These are phyloP conservation scores for Actinemys pallida DNA, from an alignment of 2,113 vertebrate species.

Conservation along the genomic window DNA sequence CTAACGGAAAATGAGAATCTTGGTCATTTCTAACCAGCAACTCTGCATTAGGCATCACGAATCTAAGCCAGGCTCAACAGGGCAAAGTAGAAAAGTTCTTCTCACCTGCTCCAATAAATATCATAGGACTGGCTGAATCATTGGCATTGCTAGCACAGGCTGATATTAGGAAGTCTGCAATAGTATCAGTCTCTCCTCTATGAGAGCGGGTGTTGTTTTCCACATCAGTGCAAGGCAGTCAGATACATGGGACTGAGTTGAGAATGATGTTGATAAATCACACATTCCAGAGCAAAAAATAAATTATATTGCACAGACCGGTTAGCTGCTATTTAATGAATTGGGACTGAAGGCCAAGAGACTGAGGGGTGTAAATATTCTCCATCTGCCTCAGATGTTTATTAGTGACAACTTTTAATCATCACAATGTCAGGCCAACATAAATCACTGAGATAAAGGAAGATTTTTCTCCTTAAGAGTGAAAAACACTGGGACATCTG, in stretches of 20 bases:
- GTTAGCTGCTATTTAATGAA: background rate
- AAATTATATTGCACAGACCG: background rate
- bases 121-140: background rate
- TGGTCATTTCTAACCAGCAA: background rate
- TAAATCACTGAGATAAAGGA: conserved; percentile 73
- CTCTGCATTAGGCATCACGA: background rate
- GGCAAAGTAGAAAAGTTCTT: background rate
- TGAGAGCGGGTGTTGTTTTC: background rate
- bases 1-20: background rate
- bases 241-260: background rate
- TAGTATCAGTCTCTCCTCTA: background rate
- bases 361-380: conserved; percentile 38
- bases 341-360: background rate
- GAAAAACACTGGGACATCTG: conserved; percentile 69
- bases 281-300: background rate
- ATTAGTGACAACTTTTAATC: conserved; percentile 48
- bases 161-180: background rate
- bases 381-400: background rate
- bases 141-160: rapidly evolving
- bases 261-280: background rate
- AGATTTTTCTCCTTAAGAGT: conserved; percentile 35
- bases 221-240: background rate
- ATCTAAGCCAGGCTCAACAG: background rate
- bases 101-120: background rate
- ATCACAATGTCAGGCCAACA: conserved; percentile 19